A percentile compares a stretch with the other conserved stretches of the same genome.
These are phyloP conservation scores for Trematomus bernacchii DNA, from an alignment of 2,797 vertebrate species.

Conservation along the genomic window DNA sequence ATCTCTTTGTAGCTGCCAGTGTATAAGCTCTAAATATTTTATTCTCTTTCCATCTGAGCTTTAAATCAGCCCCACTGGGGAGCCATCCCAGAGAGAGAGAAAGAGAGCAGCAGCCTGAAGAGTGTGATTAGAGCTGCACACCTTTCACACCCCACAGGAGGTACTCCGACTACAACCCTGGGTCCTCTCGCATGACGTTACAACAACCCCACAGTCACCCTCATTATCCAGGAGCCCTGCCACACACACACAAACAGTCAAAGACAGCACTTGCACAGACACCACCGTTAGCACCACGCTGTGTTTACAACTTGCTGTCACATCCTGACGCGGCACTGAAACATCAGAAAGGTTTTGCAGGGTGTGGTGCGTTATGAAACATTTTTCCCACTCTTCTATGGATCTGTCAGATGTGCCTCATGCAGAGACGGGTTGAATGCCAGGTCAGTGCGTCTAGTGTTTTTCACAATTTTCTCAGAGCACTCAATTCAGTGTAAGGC, in stretches of 20 bases:
- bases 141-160: conserved; percentile 32
- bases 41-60: conserved; percentile 48
- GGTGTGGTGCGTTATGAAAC: background rate
- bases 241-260: conserved; percentile 14
- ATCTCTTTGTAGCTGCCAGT: conserved; percentile 28
- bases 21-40: conserved; percentile 48
- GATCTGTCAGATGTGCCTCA: conserved; percentile 19
- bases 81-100: conserved; percentile 6
- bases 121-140: conserved; percentile 39
- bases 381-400: conserved; percentile 1
- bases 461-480: conserved; percentile 5
- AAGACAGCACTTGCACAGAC: background rate
- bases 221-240: conserved; percentile 57
- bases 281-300: background rate
- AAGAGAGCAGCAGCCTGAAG: conserved; percentile 5
- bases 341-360: conserved; percentile 23
- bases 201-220: conserved; percentile 52
- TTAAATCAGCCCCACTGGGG: conserved; percentile 25
- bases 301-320: conserved; percentile 40
- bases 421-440: conserved; percentile 25
- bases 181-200: conserved; percentile 36
- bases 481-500: conserved; percentile 20
- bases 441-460: conserved; percentile 14
- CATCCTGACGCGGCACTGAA: conserved; percentile 7
- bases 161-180: conserved; percentile 21